Conservation (phyloP, 2,888 invertebrate species). For the Fissipunctia ypsillon region DNA sequence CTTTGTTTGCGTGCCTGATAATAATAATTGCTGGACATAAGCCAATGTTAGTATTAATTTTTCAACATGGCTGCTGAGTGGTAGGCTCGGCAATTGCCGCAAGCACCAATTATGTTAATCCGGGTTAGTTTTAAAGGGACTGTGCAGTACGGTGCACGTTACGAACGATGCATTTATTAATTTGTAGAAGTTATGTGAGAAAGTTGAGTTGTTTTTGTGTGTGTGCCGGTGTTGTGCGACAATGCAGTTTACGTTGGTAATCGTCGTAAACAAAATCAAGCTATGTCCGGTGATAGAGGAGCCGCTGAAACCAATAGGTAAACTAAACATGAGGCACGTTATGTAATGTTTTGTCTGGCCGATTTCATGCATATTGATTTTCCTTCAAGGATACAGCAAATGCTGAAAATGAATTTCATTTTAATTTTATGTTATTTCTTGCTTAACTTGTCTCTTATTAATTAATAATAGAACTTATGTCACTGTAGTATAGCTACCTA, state of each 20-base stretch:
- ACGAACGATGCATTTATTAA: constrained; percentile 84
- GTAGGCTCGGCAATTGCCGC: constrained; percentile 84
- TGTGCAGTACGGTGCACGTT: constrained; percentile 83
- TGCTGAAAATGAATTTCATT: background rate
- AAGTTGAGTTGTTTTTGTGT: constrained; percentile 76
- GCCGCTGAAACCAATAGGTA: constrained; percentile 85
- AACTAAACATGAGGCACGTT: constrained; percentile 44
- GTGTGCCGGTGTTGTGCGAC: constrained; percentile 78
- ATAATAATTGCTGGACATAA: constrained; percentile 84
- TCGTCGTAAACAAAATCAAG: constrained; percentile 87
- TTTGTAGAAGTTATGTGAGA: constrained; percentile 81
- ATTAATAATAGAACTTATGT: constrained; percentile 1
- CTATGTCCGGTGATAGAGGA: constrained; percentile 86
- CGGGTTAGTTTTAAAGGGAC: constrained; percentile 86
- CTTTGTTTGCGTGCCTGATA: constrained; percentile 84
- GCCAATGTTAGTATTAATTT: constrained; percentile 84
- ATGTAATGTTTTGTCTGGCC: constrained; percentile 24
- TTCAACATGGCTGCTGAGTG: constrained; percentile 78
- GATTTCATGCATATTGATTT: constrained; percentile 35
- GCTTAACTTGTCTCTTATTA: background rate
- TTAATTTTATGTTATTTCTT: background rate
- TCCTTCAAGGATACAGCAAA: constrained; percentile 23
- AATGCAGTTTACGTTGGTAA: constrained; percentile 89
- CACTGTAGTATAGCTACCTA: background rate
- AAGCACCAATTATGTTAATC: constrained; percentile 86